Conservation (phyloP, 2,797 vertebrate species). For the Chaetodon trifasciatus region DNA sequence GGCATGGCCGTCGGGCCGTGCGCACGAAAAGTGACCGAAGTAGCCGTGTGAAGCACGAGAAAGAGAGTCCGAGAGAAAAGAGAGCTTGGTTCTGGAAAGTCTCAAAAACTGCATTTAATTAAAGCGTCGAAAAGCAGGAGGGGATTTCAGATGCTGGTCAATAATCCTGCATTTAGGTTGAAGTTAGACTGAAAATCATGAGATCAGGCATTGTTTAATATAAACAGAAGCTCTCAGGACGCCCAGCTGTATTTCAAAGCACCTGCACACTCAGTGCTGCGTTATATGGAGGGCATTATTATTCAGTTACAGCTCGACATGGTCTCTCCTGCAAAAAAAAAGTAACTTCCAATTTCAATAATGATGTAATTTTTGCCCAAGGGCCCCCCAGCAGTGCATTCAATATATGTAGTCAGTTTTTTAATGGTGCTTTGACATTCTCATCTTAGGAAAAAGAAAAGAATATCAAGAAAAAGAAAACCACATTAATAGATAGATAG, state of each 20-base stretch:
- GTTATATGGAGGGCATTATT: neutral
- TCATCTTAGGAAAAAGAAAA: neutral
- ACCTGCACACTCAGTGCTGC: neutral
- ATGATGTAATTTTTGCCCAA: neutral
- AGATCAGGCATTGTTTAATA: too few relatives aligned
- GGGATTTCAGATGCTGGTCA: neutral
- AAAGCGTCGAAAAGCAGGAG: neutral
- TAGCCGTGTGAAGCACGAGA: neutral
- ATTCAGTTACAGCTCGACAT: too few relatives aligned
- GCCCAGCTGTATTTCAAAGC: neutral
- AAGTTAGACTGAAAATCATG: too few relatives aligned
- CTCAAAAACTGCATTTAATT: neutral
- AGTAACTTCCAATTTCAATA: too few relatives aligned
- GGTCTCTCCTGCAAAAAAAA: too few relatives aligned
- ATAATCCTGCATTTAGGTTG: neutral
- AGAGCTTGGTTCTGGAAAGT: neutral
- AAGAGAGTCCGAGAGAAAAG: neutral
- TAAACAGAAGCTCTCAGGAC: neutral
- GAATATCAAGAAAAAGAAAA: constrained; percentile 5
- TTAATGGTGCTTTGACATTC: neutral
- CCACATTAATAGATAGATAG: neutral
- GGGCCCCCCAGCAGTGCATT: too few relatives aligned
- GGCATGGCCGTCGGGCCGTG: neutral
- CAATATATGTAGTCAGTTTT: neutral
- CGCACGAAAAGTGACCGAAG: neutral